Evolutionary conservation across 2,113 vertebrate genomes (phyloP), one percentile per base, ranked within the genome.

Genomic region (Trogon surrucura): DNA sequence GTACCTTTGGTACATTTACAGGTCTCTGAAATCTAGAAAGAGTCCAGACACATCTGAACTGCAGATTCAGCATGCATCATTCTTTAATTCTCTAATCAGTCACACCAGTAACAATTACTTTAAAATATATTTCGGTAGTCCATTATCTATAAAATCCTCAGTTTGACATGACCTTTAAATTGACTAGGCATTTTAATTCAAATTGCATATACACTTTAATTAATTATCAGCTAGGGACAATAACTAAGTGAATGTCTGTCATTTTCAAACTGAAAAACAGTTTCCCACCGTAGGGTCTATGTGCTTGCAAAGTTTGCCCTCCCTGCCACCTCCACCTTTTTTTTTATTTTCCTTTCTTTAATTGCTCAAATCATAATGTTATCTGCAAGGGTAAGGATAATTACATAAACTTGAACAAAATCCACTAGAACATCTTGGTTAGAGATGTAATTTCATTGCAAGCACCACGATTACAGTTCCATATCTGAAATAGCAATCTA

Each of bases 191-290:
- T 95, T 96, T 97, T 95, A 87, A 96, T 93, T 96, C 44, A 89
- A 92, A 95, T 70, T 84, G 70, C 86, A 78, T 72, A 88, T 41
- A 56, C 1, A 32, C 62, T 96, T 97, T 94, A 97, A 97, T 96
- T 97, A 98, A 97, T 95, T 90, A 97, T 62, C 93, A 95, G 75
- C 62, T 62, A 87, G 48, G 71, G 67, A 96, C 81, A 97, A 93
- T 87, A 91, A 97, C 53, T 91, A 91, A 95, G 67, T 92, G 73
- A 94, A 95, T 93, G 20, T 47, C 38, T 86, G 58, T 50, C 51
- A 96, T 96, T 96, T 97, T 96, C 80, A 96, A 97, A 96, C 44
- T 77, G 88, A 77, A 90, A 92, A 66, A 78, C 5, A 72, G 30
- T 86, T 90, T 95, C 89, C 75, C 47, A 82, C 18, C 56, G 57